Evolutionary conservation across 2,888 invertebrate genomes (phyloP), one percentile per base, ranked within the genome.

Genomic region (Idaea dimidiata): DNA sequence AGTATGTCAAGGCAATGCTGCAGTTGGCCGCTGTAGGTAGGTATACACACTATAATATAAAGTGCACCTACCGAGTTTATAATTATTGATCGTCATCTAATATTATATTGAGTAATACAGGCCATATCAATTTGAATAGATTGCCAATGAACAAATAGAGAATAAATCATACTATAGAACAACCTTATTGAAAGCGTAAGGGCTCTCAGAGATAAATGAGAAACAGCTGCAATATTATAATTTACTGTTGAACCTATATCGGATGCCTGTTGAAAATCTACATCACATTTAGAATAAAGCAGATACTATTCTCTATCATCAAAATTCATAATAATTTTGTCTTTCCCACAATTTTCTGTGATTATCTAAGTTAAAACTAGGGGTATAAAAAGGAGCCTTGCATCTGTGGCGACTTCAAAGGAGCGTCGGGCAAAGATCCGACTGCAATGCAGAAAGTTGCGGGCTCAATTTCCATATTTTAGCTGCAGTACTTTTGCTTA

Each of bases 1-100:
- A 68, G 72, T 81, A 67, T 82, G 82, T 79, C 82, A 82, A 82
- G 82, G 82, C 74, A 7, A 80, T 64, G 62, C 62, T 62, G 62
- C 65, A 74, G 75, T 71, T 75, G 73, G 71, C 71, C 68, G 10
- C 67, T 61, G 60, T 63, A 58, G 32, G 32, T 63, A 59, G n/a
- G n/a, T 17, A 53, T 24, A 58, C 5, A 56, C 7, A 17, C 18
- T 17, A 56, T 56, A 56, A 43, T 14, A 10, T 43, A 43, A 14
- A 43, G 14, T 43, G 43, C 14, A 43, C 43, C 14, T 43, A 43
- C 14, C 10, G 14, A 43, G 43, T 43, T 43, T 43, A 14, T 43
- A 43, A 43, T 43, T 43, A 43, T 43, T 43, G 14, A 43, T 43
- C 10, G 14, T 43, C 8, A 43, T 14, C 43, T 43, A 43, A 43